phyloP scores from a whole-genome alignment of 2,888 invertebrate species.

The Watsonalla binaria region DNA sequence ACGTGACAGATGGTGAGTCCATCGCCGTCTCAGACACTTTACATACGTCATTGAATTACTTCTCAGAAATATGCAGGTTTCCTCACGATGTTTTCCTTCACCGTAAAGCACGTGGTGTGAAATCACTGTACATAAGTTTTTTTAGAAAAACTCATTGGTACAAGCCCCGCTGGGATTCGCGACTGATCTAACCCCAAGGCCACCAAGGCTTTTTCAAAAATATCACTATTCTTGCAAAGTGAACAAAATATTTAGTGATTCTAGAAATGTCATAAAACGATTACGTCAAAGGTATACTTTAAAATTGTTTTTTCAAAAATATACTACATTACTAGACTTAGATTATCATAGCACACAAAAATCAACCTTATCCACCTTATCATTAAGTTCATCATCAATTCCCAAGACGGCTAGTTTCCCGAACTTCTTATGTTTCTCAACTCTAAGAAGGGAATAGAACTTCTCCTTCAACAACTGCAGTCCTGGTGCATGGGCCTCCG shows the following conservation, averaged over 20 bases:
- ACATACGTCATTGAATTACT: no score
- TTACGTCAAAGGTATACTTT: no score
- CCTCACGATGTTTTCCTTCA: no score
- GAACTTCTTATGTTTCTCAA: slow-evolving; percentile 62
- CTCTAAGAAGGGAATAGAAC: slow-evolving; percentile 83
- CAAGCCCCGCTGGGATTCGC: no score
- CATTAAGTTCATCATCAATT: slow-evolving; percentile 38
- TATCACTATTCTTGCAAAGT: neutral
- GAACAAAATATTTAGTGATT: neutral
- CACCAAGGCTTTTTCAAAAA: neutral
- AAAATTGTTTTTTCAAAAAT: neutral
- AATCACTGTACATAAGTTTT: no score
- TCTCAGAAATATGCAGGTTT: no score
- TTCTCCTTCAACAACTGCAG: slow-evolving; percentile 87
- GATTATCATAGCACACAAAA: neutral
- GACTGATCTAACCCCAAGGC: no score
- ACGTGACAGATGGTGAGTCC: no score
- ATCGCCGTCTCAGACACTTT: no score
- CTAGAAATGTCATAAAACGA: no score
- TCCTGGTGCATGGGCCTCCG: slow-evolving; percentile 85
- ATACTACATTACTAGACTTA: neutral
- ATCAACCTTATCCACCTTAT: slow-evolving; percentile 30
- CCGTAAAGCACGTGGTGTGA: no score
- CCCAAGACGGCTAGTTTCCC: slow-evolving; percentile 47
- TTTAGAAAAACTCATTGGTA: no score